These are phyloP conservation scores for Hylaeus volcanicus DNA, from an alignment of 1,140 invertebrate genomes.

Conservation along the genomic window DNA sequence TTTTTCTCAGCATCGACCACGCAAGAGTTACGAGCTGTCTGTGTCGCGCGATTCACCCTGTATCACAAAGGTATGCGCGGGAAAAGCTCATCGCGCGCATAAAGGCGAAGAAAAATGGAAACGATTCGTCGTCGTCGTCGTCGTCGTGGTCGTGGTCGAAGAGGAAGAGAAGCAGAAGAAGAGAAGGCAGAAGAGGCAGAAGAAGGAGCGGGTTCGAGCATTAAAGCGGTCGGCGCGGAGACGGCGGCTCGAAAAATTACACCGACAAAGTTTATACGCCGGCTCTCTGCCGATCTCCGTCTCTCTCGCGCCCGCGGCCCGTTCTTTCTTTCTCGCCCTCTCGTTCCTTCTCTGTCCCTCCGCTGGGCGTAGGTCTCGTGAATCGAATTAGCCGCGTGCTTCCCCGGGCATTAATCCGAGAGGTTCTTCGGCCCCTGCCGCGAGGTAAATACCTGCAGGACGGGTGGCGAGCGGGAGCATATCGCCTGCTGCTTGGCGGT, in stretches of 20 bases:
- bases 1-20: neutral
- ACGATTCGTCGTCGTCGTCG: constrained; percentile 11
- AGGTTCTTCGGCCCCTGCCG: constrained; percentile 23
- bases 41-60: constrained; percentile 8
- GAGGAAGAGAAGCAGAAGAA: too few relatives aligned
- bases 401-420: constrained; percentile 59
- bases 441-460: constrained; percentile 75
- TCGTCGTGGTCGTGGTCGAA: too few relatives aligned
- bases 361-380: constrained; percentile 33
- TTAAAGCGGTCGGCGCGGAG: too few relatives aligned
- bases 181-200: too few relatives aligned
- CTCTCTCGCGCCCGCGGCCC: neutral
- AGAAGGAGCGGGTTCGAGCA: constrained; percentile 4
- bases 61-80: constrained; percentile 13
- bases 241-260: constrained; percentile 19
- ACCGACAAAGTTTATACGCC: constrained; percentile 22
- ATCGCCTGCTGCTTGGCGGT: constrained; percentile 78
- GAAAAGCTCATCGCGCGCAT: neutral
- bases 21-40: constrained; percentile 4
- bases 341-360: too few relatives aligned
- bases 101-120: constrained; percentile 10
- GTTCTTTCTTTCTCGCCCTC: neutral
- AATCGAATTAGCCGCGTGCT: constrained; percentile 63
- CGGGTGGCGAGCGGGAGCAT: constrained; percentile 77
- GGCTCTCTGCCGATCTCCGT: neutral